A percentile compares a stretch with the other conserved stretches of the same genome.
phyloP scores from a whole-genome alignment of 2,113 vertebrate genomes.

The Hippoglossus stenolepis region DNA sequence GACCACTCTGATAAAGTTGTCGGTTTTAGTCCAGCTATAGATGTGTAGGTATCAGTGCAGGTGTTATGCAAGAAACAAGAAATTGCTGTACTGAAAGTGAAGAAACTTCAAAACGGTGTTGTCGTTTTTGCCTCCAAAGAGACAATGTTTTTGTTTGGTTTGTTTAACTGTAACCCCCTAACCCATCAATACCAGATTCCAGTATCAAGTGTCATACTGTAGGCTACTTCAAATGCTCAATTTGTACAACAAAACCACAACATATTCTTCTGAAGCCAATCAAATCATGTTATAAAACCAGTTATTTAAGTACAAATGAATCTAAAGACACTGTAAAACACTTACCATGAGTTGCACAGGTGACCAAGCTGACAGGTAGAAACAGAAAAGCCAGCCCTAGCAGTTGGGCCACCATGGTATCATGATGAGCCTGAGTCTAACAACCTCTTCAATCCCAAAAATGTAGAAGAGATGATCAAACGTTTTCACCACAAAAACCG shows the following conservation, averaged over 20 bases:
- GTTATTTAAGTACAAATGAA: background rate
- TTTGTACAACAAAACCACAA: background rate
- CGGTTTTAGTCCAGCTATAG: too few species aligned
- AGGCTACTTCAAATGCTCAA: too few species aligned
- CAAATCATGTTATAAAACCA: background rate
- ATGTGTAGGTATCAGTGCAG: background rate
- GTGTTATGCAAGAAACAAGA: too few species aligned
- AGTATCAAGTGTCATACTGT: background rate
- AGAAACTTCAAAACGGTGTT: too few species aligned
- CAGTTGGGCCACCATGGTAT: slow-evolving; percentile 77
- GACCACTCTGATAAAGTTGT: too few species aligned
- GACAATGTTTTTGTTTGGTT: too few species aligned
- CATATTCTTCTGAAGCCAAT: background rate
- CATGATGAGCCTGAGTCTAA: slow-evolving; percentile 71
- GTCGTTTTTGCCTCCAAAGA: too few species aligned
- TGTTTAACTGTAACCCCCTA: too few species aligned
- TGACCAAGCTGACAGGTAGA: slow-evolving; percentile 42
- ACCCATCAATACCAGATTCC: background rate
- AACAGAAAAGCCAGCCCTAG: slow-evolving; percentile 61
- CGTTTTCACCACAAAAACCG: background rate
- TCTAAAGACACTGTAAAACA: background rate
- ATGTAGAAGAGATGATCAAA: background rate
- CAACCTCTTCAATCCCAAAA: slow-evolving; percentile 28
- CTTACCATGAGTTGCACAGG: slow-evolving; percentile 52
- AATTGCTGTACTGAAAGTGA: too few species aligned